Base-by-base conservation (phyloP, 2,888 invertebrate genomes). In the Hanleya hanleyi region DNA sequence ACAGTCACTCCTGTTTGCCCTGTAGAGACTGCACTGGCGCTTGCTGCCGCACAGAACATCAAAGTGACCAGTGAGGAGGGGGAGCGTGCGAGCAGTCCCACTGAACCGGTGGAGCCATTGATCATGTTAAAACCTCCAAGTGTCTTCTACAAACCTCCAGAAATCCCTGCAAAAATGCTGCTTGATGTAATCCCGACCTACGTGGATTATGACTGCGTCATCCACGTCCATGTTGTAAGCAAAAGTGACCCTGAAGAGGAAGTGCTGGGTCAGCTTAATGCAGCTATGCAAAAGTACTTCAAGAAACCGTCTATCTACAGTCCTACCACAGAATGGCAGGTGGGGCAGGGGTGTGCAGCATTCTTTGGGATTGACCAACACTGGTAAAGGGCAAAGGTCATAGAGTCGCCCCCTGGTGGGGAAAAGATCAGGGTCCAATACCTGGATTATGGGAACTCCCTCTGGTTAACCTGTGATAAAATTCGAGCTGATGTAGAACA, bases 371-470 rank as follows among this genome's bases (percentile, higher is more conserved):
- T 91, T 22, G 92, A 93, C n/a, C 91, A 92, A 47, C 91, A 92
- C 29, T 96, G 94, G 93, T 94, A 93, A 76, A 93, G 96, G 6
- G 94, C 92, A 0, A 89, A 92, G 33, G 91, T 93, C 26, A 33
- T 80, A 6, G 75, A 78, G 12, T 15, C 29, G 29, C 32, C 57
- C 18, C 26, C 4, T 26, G 75, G 75, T 41, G 74, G 78, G 4
- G 74, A 78, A 1, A 71, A 71, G 66, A 74, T 80, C 15, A 73
- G 82, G 82, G 87, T 96, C 0, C 92, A 93, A 71, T 96, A 95
- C 90, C 92, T 96, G 0, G 97, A 97, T 90, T 97, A 95, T 86
- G 97, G 96, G 0, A 96, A 95, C 86, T 91, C 93, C 66, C 96
- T 96, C 88, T 88, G 89, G 0, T 93, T 94, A 73, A 81, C 91